Evolutionary conservation across 2,888 invertebrate genomes (phyloP), one percentile per base, ranked within the genome.

Genomic region (Itoplectis maculator): DNA sequence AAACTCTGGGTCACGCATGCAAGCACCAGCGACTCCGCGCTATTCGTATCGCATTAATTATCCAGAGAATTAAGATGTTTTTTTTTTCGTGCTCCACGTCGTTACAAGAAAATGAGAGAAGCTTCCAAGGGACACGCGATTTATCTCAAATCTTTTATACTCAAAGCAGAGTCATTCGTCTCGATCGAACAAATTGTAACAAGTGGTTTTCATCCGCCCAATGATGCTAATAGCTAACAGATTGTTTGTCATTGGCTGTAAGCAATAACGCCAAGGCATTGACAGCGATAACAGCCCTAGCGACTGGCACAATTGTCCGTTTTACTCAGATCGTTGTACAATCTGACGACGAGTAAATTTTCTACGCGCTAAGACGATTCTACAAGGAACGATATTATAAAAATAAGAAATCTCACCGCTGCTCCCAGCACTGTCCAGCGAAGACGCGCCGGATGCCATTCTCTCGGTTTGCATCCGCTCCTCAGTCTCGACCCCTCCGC

Each of bases 371-470:
- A 51, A 61, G 45, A 29, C 45, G 11, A 40, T 63, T 5, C 37
- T 15, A 18, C 2, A 1, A 47, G 11, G 35, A 69, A 73, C n/a
- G n/a, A n/a, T n/a, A n/a, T n/a, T n/a, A n/a, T 23, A 72, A 66
- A 73, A 49, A 74, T 54, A 56, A 11, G 69, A 63, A 83, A 68
- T 70, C 61, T 94, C 92, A 95, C 96, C 96, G 94, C 95, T 96
- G 93, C 96, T 96, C 92, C 95, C 96, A 93, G 95, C 96, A 93
- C 96, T 96, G 92, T 96, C 96, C 94, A 96, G 94, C 88, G 96
- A 96, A 91, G 96, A 96, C 92, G 96, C 96, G 89, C 96, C 96
- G 92, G 96, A 96, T 94, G 96, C 96, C 96, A 96, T 96, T 77
- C 73, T 66, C 23, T 61, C 65, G 11, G 54, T 69, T 47, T 37